Base-by-base conservation (phyloP, 1,140 invertebrate species). In the Gryon sp. region DNA sequence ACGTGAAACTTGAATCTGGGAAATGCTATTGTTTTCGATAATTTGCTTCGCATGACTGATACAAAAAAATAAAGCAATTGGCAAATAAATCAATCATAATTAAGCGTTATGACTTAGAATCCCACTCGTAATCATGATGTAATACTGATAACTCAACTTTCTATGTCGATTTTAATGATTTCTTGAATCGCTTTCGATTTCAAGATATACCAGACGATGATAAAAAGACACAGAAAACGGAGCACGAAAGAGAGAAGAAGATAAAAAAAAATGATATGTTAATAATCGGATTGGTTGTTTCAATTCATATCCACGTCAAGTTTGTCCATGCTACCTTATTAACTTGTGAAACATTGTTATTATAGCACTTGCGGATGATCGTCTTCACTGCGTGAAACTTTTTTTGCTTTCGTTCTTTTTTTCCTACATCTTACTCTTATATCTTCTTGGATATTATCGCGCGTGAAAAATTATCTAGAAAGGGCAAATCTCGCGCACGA, bases 161-260 rank as follows among this genome's bases (percentile, higher is more conserved):
- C 63, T 40, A 68, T 41, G 52, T 57, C 63, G 28, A 57, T 40
- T 68, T 24, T 46, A 66, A 57, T 50, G 32, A 68, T 68, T 68
- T 48, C 63, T 68, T 41, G 11, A 26, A 40, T 28, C 30, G 52
- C 63, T 68, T 68, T 68, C 63, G 48, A 48, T 68, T 68, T 68
- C 62, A 11, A 45, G 30, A 28, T 30, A 20, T n/a, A n/a, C n/a
- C 14, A 1, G 5, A 16, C 14, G 19, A 2, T 26, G 45, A 11
- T 34, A 1, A 12, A 36, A 30, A 4, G 28, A 41, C 14, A 20
- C 1, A 26, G 15, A 65, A 32, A 32, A 26, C 11, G 7, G n/a
- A 22, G 4, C 22, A 43, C 5, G 30, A 26, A 40, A 19, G 6
- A 20, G 15, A 11, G 15, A 48, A 24, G 8, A 18, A 18, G 16